Conservation (phyloP, 2,888 invertebrate genomes). For the Agapetus fuscipes region DNA sequence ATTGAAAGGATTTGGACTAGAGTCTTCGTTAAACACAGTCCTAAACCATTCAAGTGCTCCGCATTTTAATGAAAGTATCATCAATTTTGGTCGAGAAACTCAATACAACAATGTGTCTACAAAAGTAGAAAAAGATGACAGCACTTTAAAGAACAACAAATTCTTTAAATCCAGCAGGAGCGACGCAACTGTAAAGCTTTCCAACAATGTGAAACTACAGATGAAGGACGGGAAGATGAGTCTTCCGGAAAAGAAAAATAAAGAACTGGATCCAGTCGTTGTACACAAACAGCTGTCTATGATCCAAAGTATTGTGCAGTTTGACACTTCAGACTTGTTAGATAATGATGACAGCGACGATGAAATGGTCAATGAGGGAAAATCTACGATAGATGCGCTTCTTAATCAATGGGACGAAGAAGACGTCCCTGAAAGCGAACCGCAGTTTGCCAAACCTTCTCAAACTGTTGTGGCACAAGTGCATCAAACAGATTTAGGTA, state of each 20-base stretch:
- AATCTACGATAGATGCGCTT: conserved; percentile 32
- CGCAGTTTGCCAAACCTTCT: conserved; percentile 19
- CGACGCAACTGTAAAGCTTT: conserved; percentile 4
- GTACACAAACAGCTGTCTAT: conserved; percentile 3
- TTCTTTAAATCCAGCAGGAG: conserved; percentile 12
- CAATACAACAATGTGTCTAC: background rate
- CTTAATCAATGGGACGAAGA: conserved; percentile 44
- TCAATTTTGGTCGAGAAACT: background rate
- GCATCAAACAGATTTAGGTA: too few relatives aligned
- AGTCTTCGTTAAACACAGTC: conserved; percentile 7
- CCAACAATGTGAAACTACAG: conserved; percentile 5
- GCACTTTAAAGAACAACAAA: conserved; percentile 5
- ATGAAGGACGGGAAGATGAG: conserved; percentile 10
- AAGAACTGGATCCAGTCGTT: background rate
- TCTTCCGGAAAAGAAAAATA: conserved; percentile 8
- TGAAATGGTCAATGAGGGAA: background rate
- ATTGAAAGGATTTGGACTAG: conserved; percentile 16
- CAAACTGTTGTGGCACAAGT: conserved; percentile 24
- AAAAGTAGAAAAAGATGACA: background rate
- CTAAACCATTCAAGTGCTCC: background rate
- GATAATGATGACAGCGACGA: conserved; percentile 7
- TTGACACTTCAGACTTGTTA: conserved; percentile 10
- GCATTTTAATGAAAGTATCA: background rate
- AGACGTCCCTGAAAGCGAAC: conserved; percentile 34
- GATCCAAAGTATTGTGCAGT: conserved; percentile 8